Base-by-base conservation (phyloP, 2,797 vertebrate species). In the Linurgus olivaceus region DNA sequence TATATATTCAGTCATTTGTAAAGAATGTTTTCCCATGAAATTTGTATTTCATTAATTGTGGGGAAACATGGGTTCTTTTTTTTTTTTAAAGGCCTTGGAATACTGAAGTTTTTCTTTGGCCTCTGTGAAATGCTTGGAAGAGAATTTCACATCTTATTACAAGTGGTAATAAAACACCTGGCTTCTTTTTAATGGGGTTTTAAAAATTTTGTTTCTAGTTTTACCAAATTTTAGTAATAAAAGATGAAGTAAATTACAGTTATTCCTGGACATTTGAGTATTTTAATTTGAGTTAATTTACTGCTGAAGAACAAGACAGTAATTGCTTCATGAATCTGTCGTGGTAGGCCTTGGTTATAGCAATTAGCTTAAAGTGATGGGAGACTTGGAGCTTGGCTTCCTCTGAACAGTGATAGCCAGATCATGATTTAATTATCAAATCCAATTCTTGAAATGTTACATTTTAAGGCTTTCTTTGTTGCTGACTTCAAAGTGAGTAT, bases 121-220 rank as follows among this genome's bases (percentile, higher is more conserved):
- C 61, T 87, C 68, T 37, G 8, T 67, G 54, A 83, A 92, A 71
- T n/a, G 23, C 87, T 65, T 86, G 67, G 75, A 57, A 80, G 62
- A 65, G 18, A 71, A 62, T 93, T 94, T 83, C 29, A 65, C 42
- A 51, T 65, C 58, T 62, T 75, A 50, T 9, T 88, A 51, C 8
- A 28, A 83, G 50, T 20, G 54, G 38, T 75, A 44, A 20, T 88
- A 81, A 91, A 96, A 74, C 40, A 87, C 59, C 67, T 92, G 71
- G 21, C n/a, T 86, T 63, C 31, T 15, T 88, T 31, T 42, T 91
- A 73, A 59, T 52, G 40, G 59, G 10, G 29, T 90, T 84, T 84
- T 11, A 0, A 45, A 84, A 51, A 16, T 42, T 79, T 86, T 63
- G 44, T 81, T 88, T 86, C 66, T 54, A 51, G 16, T 42, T 93